These are phyloP conservation scores for Campylomormyrus numenius DNA, from an alignment of 2,113 vertebrate species.

Conservation along the genomic window DNA sequence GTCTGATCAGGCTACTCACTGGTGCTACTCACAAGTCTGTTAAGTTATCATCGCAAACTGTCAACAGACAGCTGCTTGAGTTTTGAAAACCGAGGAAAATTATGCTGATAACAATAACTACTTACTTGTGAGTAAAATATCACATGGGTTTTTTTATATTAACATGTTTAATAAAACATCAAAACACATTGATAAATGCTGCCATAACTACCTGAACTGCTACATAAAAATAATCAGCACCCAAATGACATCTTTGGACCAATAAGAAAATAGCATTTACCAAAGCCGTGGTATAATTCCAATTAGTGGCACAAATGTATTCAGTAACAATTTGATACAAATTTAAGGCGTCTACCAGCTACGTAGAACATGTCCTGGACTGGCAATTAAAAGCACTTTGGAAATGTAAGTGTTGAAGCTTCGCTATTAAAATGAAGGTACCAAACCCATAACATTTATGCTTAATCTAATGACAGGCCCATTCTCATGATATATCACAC, in stretches of 20 bases:
- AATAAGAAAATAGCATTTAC: neutral
- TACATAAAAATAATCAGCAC: neutral
- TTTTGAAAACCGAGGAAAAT: neutral
- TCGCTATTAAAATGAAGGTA: neutral
- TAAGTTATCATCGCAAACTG: neutral
- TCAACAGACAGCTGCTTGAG: neutral
- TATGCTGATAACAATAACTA: neutral
- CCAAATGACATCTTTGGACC: neutral
- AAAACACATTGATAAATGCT: neutral
- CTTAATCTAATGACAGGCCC: neutral
- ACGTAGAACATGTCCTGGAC: neutral
- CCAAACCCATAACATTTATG: neutral
- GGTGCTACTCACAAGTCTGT: neutral
- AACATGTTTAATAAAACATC: neutral
- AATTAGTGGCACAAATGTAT: neutral
- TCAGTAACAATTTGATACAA: neutral
- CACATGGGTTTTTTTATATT: neutral
- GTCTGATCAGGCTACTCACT: neutral
- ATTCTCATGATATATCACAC: neutral
- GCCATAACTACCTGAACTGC: neutral
- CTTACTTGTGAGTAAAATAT: neutral
- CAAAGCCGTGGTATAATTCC: neutral
- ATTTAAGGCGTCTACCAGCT: neutral
- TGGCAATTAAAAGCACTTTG: neutral
- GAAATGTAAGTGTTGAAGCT: neutral